phyloP scores from a whole-genome alignment of 2,113 vertebrate genomes.

The Oxygymnocypris stewartii region DNA sequence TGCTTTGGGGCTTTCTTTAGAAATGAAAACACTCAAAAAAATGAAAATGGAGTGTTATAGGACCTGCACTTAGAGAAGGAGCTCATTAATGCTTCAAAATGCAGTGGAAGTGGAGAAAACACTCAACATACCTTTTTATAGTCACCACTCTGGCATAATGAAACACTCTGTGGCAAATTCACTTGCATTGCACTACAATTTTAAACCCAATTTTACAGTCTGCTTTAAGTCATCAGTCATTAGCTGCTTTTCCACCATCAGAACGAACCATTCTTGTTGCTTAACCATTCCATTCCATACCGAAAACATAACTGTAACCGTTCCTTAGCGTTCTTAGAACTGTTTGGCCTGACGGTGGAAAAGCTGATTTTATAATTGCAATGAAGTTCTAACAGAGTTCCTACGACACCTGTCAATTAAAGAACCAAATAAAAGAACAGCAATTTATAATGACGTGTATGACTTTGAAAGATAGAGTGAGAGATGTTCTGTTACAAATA shows the following conservation, averaged over 20 bases:
- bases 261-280: neutral
- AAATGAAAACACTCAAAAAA: conserved; percentile 38
- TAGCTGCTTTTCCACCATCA: neutral
- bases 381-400: neutral
- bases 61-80: conserved; percentile 26
- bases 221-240: neutral
- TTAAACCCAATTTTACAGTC: neutral
- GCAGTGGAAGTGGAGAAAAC: neutral
- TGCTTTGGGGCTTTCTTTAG: neutral
- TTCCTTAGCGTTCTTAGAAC: too few relatives aligned
- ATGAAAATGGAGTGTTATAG: conserved; percentile 18
- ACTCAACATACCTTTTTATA: conserved; percentile 13
- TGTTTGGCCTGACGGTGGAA: neutral
- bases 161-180: neutral
- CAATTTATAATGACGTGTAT: neutral
- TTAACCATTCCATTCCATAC: too few relatives aligned
- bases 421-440: neutral
- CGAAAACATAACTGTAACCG: too few relatives aligned
- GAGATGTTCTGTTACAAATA: neutral
- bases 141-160: conserved; percentile 5
- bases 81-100: conserved; percentile 18
- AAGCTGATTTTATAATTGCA: neutral
- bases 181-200: too few relatives aligned
- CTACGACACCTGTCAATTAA: neutral
- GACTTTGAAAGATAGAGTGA: neutral